phyloP scores from a whole-genome alignment of 1,140 invertebrate genomes.

The Dufourea novaeangliae region DNA sequence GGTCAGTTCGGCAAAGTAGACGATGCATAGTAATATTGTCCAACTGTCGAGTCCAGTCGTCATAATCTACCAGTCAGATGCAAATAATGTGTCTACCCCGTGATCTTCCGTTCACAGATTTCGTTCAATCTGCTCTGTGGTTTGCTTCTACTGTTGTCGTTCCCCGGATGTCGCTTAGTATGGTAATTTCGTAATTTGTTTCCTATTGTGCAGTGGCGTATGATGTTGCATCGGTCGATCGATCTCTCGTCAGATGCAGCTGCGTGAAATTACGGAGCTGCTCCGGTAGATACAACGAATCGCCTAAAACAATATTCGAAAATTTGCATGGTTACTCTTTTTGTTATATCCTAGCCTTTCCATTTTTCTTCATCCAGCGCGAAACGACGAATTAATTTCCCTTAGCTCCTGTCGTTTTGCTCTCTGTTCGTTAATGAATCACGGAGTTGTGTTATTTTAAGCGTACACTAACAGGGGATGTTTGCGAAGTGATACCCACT shows the following conservation, averaged over 20 bases:
- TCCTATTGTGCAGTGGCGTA: slow-evolving; percentile 70
- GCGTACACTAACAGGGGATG: too few relatives aligned
- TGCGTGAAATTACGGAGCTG: slow-evolving; percentile 66
- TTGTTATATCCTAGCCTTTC: slow-evolving; percentile 5
- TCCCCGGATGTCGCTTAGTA: slow-evolving; percentile 72
- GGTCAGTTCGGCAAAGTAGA: too few relatives aligned
- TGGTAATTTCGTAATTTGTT: slow-evolving; percentile 76
- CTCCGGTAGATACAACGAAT: slow-evolving; percentile 51
- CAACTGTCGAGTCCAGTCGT: not conserved
- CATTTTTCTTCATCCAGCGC: not conserved
- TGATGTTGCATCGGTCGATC: slow-evolving; percentile 69
- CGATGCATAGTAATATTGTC: not conserved
- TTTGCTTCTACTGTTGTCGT: slow-evolving; percentile 62
- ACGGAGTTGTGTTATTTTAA: not conserved
- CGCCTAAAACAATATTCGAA: slow-evolving; percentile 51
- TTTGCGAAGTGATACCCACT: too few relatives aligned
- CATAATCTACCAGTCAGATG: slow-evolving; percentile 46
- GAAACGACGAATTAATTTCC: slow-evolving; percentile 29
- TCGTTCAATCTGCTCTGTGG: slow-evolving; percentile 50
- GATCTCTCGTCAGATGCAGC: slow-evolving; percentile 66
- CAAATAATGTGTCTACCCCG: slow-evolving; percentile 56
- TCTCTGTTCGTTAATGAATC: not conserved
- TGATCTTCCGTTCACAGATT: slow-evolving; percentile 34
- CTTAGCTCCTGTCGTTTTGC: not conserved
- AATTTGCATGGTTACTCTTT: slow-evolving; percentile 57